Conservation (phyloP, 2,888 invertebrate genomes). For the Bursaphelenchus okinawaensis region DNA sequence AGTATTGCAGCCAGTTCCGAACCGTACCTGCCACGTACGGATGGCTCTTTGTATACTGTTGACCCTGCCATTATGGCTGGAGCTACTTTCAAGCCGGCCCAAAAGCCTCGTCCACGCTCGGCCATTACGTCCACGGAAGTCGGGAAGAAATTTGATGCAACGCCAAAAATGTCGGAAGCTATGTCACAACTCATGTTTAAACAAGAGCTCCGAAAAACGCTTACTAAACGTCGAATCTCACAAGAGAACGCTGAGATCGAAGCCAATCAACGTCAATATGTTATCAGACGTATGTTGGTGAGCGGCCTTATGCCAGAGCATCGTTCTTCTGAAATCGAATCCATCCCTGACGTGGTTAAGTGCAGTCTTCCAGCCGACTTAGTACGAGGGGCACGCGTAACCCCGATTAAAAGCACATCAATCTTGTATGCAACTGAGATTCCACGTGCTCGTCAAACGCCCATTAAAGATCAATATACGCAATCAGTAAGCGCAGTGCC, state of each 20-base stretch:
- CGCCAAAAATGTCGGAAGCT: conserved; percentile 23
- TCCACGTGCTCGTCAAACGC: conserved; percentile 13
- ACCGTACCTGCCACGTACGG: conserved; percentile 15
- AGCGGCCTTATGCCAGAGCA: conserved; percentile 51
- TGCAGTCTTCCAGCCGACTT: conserved; percentile 54
- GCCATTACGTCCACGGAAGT: background rate
- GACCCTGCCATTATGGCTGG: conserved; percentile 50
- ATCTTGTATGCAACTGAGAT: background rate
- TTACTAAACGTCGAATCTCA: conserved; percentile 58
- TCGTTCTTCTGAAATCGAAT: conserved; percentile 35
- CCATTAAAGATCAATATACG: conserved; percentile 6
- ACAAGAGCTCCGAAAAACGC: conserved; percentile 61
- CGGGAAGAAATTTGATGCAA: background rate
- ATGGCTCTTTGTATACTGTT: background rate
- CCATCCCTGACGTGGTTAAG: conserved; percentile 48
- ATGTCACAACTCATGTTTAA: conserved; percentile 58
- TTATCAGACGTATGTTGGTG: conserved; percentile 52
- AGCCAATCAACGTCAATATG: conserved; percentile 57
- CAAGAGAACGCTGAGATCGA: conserved; percentile 61
- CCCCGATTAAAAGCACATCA: conserved; percentile 27
- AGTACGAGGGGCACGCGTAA: conserved; percentile 46
- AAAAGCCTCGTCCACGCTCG: conserved; percentile 13
- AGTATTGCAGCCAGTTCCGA: background rate
- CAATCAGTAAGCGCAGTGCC: conserved; percentile 23
- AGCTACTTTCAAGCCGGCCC: conserved; percentile 37